Conservation (phyloP, 2,888 invertebrate genomes). For the Mesodorylaimus sp. region DNA sequence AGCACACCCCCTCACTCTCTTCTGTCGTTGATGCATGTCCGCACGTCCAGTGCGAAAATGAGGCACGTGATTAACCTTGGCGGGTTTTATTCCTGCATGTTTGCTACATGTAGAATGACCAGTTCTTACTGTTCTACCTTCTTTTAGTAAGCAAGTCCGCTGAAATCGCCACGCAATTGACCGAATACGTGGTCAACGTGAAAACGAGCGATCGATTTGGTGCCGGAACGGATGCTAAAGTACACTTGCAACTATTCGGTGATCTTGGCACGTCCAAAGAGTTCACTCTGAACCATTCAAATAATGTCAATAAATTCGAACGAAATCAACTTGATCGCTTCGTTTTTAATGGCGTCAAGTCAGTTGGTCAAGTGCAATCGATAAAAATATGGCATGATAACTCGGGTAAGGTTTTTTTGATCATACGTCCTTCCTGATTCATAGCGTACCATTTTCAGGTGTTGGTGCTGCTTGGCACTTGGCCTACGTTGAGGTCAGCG, state of each 20-base stretch:
- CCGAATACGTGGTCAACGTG: slow-evolving; percentile 33
- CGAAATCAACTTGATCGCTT: neutral
- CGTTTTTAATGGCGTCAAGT: neutral
- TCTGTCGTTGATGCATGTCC: too few species aligned
- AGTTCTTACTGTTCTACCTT: too few species aligned
- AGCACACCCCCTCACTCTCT: too few species aligned
- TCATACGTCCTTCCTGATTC: neutral
- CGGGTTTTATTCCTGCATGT: too few species aligned
- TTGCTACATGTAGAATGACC: too few species aligned
- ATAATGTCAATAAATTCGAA: slow-evolving; percentile 4
- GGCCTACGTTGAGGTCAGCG: neutral
- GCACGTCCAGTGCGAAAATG: too few species aligned
- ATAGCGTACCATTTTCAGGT: neutral
- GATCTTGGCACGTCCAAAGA: slow-evolving; percentile 10
- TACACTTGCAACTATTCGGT: slow-evolving; percentile 31
- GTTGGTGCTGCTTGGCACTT: slow-evolving; percentile 2
- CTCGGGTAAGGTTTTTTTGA: neutral
- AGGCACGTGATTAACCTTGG: too few species aligned
- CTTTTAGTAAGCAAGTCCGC: too few species aligned
- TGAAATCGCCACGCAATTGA: too few species aligned
- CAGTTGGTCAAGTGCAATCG: neutral
- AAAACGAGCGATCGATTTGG: slow-evolving; percentile 33
- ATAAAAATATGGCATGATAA: slow-evolving; percentile 4
- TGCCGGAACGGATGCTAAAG: slow-evolving; percentile 33
- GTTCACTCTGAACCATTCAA: neutral